phyloP scores from a whole-genome alignment of 2,113 vertebrate genomes.

The Callospermophilus lateralis region DNA sequence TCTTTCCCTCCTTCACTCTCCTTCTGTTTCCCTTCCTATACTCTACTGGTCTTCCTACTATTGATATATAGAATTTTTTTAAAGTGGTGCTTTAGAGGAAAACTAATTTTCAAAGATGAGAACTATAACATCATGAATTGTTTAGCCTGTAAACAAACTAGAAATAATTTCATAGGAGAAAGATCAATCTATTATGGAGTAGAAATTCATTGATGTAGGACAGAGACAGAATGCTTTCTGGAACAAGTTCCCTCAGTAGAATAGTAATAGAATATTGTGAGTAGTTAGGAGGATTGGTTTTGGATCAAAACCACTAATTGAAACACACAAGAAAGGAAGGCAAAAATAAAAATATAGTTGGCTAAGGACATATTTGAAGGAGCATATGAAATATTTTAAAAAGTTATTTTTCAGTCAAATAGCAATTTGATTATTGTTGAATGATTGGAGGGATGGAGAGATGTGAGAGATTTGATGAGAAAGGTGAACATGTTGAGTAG shows the following conservation, averaged over 20 bases:
- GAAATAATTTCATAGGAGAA: too few relatives aligned
- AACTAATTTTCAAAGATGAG: background rate
- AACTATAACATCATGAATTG: background rate
- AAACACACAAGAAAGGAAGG: too few relatives aligned
- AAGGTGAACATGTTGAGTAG: background rate
- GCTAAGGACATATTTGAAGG: background rate
- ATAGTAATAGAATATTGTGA: background rate
- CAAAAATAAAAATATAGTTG: background rate
- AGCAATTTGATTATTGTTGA: background rate
- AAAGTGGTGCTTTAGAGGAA: background rate
- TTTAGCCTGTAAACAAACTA: too few relatives aligned
- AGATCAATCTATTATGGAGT: background rate
- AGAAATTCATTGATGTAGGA: background rate
- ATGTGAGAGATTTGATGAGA: background rate
- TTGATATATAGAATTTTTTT: too few relatives aligned
- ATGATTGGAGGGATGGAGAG: background rate
- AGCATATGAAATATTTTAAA: background rate
- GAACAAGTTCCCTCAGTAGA: background rate
- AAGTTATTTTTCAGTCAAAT: background rate
- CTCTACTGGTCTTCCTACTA: too few relatives aligned
- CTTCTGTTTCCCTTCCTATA: too few relatives aligned
- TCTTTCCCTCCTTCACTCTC: too few relatives aligned
- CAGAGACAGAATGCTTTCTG: background rate
- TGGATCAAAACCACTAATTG: background rate
- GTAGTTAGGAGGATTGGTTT: background rate